Conservation (phyloP, 2,888 invertebrate genomes). For the Zonitis immaculata region DNA sequence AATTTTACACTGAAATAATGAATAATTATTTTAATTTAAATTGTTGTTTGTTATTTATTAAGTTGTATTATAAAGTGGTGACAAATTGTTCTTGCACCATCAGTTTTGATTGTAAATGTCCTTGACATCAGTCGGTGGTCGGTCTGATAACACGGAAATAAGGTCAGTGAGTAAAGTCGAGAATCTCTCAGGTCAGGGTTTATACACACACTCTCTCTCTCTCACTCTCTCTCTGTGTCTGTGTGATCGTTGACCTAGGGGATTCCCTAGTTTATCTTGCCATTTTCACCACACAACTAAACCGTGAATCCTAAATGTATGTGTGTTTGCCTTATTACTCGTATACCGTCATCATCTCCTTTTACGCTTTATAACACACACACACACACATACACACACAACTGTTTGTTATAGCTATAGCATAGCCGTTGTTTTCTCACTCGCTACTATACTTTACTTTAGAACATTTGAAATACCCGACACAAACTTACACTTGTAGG, state of each 20-base stretch:
- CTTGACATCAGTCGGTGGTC: slow-evolving; percentile 29
- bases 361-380: no score
- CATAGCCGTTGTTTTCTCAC: slow-evolving; percentile 9
- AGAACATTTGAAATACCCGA: slow-evolving; percentile 16
- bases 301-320: slow-evolving; percentile 23
- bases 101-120: slow-evolving; percentile 18
- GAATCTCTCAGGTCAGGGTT: slow-evolving; percentile 42
- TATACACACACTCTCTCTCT: no score
- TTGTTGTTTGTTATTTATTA: no score
- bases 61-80: no score
- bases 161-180: slow-evolving; percentile 44
- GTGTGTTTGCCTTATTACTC: slow-evolving; percentile 16
- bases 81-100: no score
- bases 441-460: slow-evolving; percentile 16
- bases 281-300: slow-evolving; percentile 39
- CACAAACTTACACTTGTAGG: no score
- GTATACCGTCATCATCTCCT: slow-evolving; percentile 2
- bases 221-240: slow-evolving; percentile 14
- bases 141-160: slow-evolving; percentile 31
- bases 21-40: no score
- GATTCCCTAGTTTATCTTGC: slow-evolving; percentile 42
- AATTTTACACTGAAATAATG: no score
- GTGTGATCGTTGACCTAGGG: slow-evolving; percentile 48
- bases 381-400: not conserved
- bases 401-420: slow-evolving; percentile 1